Evolutionary conservation across 2,113 vertebrate genomes (phyloP).

Genomic region (Strix aluco): DNA sequence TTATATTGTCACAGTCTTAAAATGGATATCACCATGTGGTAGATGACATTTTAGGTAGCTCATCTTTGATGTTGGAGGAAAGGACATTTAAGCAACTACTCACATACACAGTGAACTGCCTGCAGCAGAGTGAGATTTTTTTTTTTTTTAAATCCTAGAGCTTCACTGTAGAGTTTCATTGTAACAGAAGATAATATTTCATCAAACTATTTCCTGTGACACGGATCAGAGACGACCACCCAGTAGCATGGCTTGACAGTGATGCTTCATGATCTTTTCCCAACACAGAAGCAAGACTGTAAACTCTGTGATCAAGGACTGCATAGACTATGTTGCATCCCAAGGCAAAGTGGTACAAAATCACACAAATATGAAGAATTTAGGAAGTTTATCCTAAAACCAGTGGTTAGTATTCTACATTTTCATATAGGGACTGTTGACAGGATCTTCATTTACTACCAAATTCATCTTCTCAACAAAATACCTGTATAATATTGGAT

Average conservation of each 20-base stretch:
- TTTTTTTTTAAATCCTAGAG: neutral
- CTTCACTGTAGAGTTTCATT: neutral
- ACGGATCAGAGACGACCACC: neutral
- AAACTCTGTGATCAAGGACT: neutral
- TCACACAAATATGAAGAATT: neutral
- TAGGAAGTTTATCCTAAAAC: neutral
- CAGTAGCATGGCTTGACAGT: neutral
- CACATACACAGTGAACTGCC: neutral
- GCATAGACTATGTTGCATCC: neutral
- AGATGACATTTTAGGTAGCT: constrained; percentile 43
- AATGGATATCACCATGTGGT: constrained; percentile 56
- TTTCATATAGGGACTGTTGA: neutral
- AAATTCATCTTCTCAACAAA: neutral
- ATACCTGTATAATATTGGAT: neutral
- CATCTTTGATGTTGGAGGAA: neutral
- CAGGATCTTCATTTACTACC: neutral
- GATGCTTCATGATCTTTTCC: neutral
- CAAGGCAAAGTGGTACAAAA: neutral
- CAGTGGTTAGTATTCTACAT: neutral
- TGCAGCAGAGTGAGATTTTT: neutral
- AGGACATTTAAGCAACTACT: constrained; percentile 13
- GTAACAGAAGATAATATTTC: neutral
- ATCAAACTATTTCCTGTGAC: neutral
- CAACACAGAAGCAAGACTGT: neutral
- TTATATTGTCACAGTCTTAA: constrained; percentile 46